phyloP scores from a whole-genome alignment of 2,113 vertebrate genomes.

The Salvator merianae region DNA sequence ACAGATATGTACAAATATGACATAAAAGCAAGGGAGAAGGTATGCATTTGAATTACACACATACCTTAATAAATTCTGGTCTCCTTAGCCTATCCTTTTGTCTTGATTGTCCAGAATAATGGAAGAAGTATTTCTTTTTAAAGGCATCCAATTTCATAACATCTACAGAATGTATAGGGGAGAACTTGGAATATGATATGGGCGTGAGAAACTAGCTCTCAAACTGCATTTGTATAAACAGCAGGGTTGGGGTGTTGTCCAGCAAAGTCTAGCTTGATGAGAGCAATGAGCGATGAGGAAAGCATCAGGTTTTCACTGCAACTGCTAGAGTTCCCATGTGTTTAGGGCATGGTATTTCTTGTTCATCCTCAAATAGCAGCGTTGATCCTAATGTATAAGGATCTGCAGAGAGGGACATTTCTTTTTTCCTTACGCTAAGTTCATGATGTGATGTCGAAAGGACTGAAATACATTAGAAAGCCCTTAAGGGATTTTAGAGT shows the following conservation, averaged over 20 bases:
- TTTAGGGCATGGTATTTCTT: conserved; percentile 29
- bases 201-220: not conserved
- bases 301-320: conserved; percentile 7
- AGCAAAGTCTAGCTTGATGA: conserved; percentile 32
- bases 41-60: too few species aligned
- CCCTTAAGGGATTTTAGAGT: conserved; percentile 51
- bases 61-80: too few species aligned
- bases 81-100: not conserved
- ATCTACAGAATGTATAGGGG: not conserved
- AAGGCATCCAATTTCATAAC: conserved; percentile 33
- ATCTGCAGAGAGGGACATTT: conserved; percentile 22
- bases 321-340: conserved; percentile 1
- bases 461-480: conserved; percentile 50
- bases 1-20: not conserved
- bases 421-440: conserved; percentile 50
- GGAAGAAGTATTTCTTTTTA: conserved; percentile 4
- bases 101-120: conserved; percentile 8
- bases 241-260: conserved; percentile 33
- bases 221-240: conserved; percentile 31
- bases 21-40: not conserved
- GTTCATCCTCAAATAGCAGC: conserved; percentile 48
- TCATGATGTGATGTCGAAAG: conserved; percentile 49
- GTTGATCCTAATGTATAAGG: conserved; percentile 53
- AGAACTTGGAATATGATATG: not conserved
- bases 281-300: conserved; percentile 21